Conservation (phyloP, 2,888 invertebrate genomes). For the Linhomoeus sp. region DNA sequence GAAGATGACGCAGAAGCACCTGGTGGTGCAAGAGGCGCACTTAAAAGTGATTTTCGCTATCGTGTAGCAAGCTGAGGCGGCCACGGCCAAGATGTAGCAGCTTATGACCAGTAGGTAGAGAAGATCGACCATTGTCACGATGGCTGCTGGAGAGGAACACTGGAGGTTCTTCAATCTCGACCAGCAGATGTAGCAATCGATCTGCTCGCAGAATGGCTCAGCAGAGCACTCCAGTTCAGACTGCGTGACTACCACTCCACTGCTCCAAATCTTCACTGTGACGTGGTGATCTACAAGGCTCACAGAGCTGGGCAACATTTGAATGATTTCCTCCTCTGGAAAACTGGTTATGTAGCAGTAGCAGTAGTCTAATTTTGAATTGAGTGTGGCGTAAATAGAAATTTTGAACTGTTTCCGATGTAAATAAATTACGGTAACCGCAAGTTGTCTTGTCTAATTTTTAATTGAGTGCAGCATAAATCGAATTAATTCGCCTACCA, state of each 20-base stretch:
- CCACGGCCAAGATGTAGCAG: neutral
- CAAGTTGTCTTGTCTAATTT: too few species aligned
- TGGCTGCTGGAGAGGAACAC: neutral
- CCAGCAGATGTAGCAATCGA: neutral
- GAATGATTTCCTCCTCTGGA: neutral
- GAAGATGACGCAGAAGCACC: neutral
- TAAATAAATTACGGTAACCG: too few species aligned
- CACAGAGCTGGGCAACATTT: neutral
- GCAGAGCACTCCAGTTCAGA: neutral
- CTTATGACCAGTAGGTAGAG: neutral
- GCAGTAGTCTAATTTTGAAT: too few species aligned
- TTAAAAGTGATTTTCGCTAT: neutral
- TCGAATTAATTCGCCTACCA: too few species aligned
- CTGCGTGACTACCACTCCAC: neutral
- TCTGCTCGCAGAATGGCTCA: slow-evolving; percentile 2
- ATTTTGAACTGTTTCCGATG: too few species aligned
- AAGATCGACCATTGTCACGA: neutral
- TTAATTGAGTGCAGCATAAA: too few species aligned
- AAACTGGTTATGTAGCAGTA: neutral
- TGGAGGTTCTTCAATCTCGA: neutral
- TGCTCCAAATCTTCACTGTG: neutral
- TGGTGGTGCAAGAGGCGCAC: neutral
- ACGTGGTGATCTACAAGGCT: neutral
- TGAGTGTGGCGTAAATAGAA: too few species aligned
- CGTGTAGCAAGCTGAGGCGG: neutral